A percentile compares a stretch with the other conserved stretches of the same genome.
Evolutionary conservation across 2,888 invertebrate species (phyloP).

Genomic region (Allolobophora icterica): DNA sequence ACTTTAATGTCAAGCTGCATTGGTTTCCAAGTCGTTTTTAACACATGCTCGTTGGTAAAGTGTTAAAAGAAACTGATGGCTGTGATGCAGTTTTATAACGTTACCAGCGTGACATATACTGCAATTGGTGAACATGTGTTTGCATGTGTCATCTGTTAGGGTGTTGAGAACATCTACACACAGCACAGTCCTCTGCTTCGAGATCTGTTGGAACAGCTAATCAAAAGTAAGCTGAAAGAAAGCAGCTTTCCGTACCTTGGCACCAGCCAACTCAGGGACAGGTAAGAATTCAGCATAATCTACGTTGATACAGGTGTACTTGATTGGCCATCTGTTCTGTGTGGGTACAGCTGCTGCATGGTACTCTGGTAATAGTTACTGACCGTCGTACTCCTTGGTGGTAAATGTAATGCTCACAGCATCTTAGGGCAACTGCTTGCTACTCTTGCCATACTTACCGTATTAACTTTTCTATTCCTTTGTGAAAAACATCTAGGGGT

Average conservation of each 20-base stretch:
- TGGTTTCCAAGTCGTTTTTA: no score
- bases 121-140: no score
- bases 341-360: not conserved
- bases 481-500: not conserved
- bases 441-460: no score
- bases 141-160: conserved; percentile 69
- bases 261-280: conserved; percentile 65
- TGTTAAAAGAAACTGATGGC: no score
- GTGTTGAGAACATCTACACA: conserved; percentile 98
- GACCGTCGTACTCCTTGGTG: not conserved
- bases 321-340: no score
- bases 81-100: no score
- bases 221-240: conserved; percentile 87
- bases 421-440: not conserved
- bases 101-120: no score
- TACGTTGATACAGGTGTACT: no score
- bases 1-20: no score
- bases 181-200: conserved; percentile 93
- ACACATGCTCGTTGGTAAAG: no score
- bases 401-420: not conserved
- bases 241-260: conserved; percentile 84
- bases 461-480: not conserved
- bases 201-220: conserved; percentile 85
- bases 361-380: not conserved
- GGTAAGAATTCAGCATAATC: conserved; percentile 53